Evolutionary conservation across 2,888 invertebrate genomes (phyloP), one percentile per base, ranked within the genome.

Genomic region (Acanthacorydalis orientalis): DNA sequence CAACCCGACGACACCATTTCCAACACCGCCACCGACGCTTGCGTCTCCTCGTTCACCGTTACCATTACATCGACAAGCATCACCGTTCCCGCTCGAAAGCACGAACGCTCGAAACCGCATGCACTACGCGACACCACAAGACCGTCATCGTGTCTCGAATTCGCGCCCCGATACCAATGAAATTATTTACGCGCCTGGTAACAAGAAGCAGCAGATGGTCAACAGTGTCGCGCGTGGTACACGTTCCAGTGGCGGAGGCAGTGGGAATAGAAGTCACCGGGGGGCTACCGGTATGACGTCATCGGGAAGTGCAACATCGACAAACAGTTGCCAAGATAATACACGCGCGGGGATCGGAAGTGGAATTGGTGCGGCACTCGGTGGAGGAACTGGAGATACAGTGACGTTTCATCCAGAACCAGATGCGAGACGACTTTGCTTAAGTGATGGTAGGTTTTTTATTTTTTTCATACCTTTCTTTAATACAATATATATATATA

Each of bases 21-120:
- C 73, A 35, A 70, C 72, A 38, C 70, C 70, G 46, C 70, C 72
- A 33, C 70, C 74, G 42, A 68, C 71, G 53, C 57, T 68, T 63
- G 60, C 64, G 34, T 67, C 67, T 31, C 72, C 72, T 43, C 66
- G 72, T 53, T 71, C 73, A 51, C 70, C 73, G 23, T 73, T 76
- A 63, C 77, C 78, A 33, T 73, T 77, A 58, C 69, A 70, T 58
- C 69, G 80, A 15, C 80, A 80, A 58, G 74, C 80, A 8, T 80
- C 80, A 35, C 81, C 80, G 16, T 81, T 80, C 60, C 80, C 81
- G 31, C 66, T 77, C 53, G 81, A 81, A 60, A 78, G 75, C 58
- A 79, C 78, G 53, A 79, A 78, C 61, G 60, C 66, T 47, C 67
- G 78, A 49, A 23, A 23, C 23, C 69, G 79, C 52, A 65, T 72